Conservation (phyloP, 2,113 vertebrate species). For the Dendropsophus ebraccatus region DNA sequence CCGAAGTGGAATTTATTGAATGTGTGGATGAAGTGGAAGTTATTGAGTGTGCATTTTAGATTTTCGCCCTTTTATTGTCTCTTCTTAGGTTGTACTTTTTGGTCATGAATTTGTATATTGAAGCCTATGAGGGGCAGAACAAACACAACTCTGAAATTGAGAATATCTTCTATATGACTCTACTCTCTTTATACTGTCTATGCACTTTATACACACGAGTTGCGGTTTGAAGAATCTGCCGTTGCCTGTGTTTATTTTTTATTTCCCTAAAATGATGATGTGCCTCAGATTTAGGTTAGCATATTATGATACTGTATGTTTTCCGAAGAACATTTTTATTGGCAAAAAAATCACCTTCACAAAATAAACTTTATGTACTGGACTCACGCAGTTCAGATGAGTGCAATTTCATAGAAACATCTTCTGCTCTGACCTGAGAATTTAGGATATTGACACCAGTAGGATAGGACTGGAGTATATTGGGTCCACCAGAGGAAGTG, state of each 20-base stretch:
- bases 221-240: not conserved
- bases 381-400: conserved; percentile 12
- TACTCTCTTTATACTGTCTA: not conserved
- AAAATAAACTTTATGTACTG: conserved; percentile 5
- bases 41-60: too few relatives aligned
- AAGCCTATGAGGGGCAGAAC: too few relatives aligned
- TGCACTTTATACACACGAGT: not conserved
- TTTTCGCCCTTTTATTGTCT: too few relatives aligned
- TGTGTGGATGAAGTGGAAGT: too few relatives aligned
- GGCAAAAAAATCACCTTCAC: conserved; percentile 30
- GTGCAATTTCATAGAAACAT: not conserved
- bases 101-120: too few relatives aligned
- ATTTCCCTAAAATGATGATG: conserved; percentile 30
- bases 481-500: too few relatives aligned
- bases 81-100: too few relatives aligned
- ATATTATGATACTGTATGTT: conserved; percentile 40
- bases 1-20: too few relatives aligned
- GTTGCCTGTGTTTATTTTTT: conserved; percentile 7
- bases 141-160: too few relatives aligned
- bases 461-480: too few relatives aligned
- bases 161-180: not conserved
- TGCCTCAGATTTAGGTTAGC: conserved; percentile 15
- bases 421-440: not conserved
- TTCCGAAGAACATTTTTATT: conserved; percentile 26
- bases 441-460: not conserved